Evolutionary conservation across 2,797 vertebrate genomes (phyloP).

Genomic region (Meriones psammophilus): DNA sequence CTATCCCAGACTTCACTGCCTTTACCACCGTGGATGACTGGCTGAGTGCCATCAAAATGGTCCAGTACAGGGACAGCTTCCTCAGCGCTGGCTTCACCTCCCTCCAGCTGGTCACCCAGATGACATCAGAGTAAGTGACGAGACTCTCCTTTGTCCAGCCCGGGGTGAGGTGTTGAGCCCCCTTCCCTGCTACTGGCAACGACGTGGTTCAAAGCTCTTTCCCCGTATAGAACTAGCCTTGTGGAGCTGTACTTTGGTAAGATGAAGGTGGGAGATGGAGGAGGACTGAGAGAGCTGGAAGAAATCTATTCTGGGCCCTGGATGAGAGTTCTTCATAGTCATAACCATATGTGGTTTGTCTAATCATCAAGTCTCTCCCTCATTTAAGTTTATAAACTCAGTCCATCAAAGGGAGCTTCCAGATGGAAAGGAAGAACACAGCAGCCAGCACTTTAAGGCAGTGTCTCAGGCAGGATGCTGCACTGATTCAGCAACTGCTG

Average conservation of each 20-base stretch:
- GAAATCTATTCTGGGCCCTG: not conserved
- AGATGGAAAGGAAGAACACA: conserved; percentile 74
- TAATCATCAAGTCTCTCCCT: conserved; percentile 44
- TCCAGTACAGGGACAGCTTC: conserved; percentile 99
- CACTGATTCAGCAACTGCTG: conserved; percentile 35
- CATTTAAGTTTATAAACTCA: conserved; percentile 69
- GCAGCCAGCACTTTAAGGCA: conserved; percentile 52
- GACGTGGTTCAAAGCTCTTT: not conserved
- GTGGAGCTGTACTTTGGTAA: not conserved
- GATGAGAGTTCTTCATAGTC: conserved; percentile 57
- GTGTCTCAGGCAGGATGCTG: not conserved
- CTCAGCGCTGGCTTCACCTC: conserved; percentile 98
- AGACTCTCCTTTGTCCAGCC: not conserved
- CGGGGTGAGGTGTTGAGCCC: not conserved
- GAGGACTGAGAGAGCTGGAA: accelerated
- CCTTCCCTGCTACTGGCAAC: not conserved
- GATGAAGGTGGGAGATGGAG: not conserved
- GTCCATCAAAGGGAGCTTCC: conserved; percentile 72
- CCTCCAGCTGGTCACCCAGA: conserved; percentile 97
- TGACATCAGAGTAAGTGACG: conserved; percentile 97
- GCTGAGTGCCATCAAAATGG: conserved; percentile 99
- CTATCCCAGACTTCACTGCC: conserved; percentile 98
- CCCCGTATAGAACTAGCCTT: not conserved
- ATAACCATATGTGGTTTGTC: conserved; percentile 63
- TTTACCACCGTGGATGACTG: conserved; percentile 99